Evolutionary conservation across 1,140 invertebrate species (phyloP).

Genomic region (Calliphora vicina): DNA sequence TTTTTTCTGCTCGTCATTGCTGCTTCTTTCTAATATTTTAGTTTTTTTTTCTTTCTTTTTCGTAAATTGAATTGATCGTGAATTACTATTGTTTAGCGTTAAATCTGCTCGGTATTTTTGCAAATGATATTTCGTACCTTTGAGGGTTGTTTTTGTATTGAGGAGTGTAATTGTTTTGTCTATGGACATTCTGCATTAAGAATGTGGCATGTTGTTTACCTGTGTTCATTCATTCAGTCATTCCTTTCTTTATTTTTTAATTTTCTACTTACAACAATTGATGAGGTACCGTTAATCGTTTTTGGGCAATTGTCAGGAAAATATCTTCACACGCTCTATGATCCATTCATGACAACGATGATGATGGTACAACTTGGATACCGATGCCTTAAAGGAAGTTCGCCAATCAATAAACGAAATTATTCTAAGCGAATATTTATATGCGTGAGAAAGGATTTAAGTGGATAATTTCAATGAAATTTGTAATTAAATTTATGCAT

Average conservation of each 20-base stretch:
- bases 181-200: neutral
- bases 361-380: neutral
- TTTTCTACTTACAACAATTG: neutral
- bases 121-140: constrained; percentile 4
- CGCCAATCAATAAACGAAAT: neutral
- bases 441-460: neutral
- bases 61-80: constrained; percentile 58
- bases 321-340: constrained; percentile 15
- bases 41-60: constrained; percentile 38
- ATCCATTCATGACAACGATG: neutral
- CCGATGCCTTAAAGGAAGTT: neutral
- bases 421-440: neutral
- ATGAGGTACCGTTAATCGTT: constrained; percentile 29
- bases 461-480: too few species aligned
- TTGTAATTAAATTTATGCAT: too few species aligned
- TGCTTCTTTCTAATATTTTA: neutral
- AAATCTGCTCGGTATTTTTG: constrained; percentile 26
- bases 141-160: neutral
- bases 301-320: constrained; percentile 26
- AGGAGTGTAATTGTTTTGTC: too few species aligned
- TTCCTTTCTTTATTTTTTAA: neutral
- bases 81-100: constrained; percentile 51
- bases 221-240: neutral
- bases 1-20: constrained; percentile 8
- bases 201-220: neutral